Percentiles rank a stretch among this genome's conserved stretches.
phyloP scores from a whole-genome alignment of 2,888 invertebrate genomes.

The Drosophila pseudotalamancana region DNA sequence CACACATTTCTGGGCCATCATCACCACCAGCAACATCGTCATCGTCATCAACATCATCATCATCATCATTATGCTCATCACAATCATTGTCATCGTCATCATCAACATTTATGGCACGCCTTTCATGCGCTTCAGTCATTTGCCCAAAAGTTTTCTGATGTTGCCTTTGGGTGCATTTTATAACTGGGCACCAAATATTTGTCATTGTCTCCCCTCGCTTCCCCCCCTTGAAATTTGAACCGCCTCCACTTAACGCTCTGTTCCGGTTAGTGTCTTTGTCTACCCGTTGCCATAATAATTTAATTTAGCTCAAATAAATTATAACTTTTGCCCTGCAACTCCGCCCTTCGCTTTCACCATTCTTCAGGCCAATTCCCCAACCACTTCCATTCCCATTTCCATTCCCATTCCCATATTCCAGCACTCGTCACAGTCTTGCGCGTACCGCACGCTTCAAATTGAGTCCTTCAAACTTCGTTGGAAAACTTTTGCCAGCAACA shows the following conservation, averaged over 20 bases:
- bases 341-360: background rate
- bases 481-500: constrained; percentile 36
- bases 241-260: background rate
- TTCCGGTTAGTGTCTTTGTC: constrained; percentile 21
- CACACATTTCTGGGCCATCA: constrained; percentile 46
- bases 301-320: constrained; percentile 78
- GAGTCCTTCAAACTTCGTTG: constrained; percentile 68
- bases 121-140: constrained; percentile 69
- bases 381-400: constrained; percentile 1
- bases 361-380: background rate
- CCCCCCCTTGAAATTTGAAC: too few species aligned
- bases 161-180: constrained; percentile 77
- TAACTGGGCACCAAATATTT: constrained; percentile 76
- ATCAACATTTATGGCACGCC: constrained; percentile 59
- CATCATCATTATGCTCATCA: constrained; percentile 18
- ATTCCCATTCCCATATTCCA: too few species aligned
- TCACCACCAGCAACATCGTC: constrained; percentile 13
- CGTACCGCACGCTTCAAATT: constrained; percentile 62
- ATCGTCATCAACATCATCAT: constrained; percentile 4
- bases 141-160: constrained; percentile 68
- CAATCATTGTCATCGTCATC: constrained; percentile 23
- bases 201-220: constrained; percentile 44
- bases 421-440: constrained; percentile 66
- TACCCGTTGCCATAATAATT: constrained; percentile 62
- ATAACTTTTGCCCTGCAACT: constrained; percentile 53